Evolutionary conservation across 2,888 invertebrate species (phyloP), one percentile per base, ranked within the genome.

Genomic region (Anoncus sp.): DNA sequence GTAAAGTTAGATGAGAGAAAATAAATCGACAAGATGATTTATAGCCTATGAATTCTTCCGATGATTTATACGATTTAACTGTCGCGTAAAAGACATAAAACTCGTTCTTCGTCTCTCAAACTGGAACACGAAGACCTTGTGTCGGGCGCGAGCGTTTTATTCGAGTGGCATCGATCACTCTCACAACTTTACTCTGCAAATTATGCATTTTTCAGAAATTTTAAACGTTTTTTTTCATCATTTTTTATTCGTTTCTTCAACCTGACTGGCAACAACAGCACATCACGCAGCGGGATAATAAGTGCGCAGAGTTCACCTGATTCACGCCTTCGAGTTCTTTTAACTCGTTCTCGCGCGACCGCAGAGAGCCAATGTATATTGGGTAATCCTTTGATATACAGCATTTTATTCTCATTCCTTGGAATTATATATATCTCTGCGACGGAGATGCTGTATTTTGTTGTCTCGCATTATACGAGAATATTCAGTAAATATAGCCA

Each of bases 171-270:
- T 74, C 67, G 66, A 55, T 71, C 60, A 31, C 7, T 67, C 63
- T 51, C 63, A 18, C 57, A 59, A 38, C 67, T 73, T 60, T 27
- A n/a, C 60, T 43, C 18, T 18, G 62, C 38, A 16, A 53, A 47
- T 47, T 27, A 72, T 78, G 63, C 75, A 75, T 78, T 67, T 73
- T 49, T 59, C 67, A 69, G 65, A 45, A 65, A 72, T 60, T 72
- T 49, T 12, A 65, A 57, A 49, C 38, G 47, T n/a, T 40, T 51
- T 65, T 51, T 65, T 65, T 62, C 5, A 31, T 59, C 43, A 49
- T 49, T 43, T 57, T 2, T 22, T 6, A 22, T 43, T 45, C 40
- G 6, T 60, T 40, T 49, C 27, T 45, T 49, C 43, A 60, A 69
- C 18, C 49, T 43, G n/a, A 12, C 22, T 49, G 22, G 47, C 31